phyloP scores from a whole-genome alignment of 2,888 invertebrate species.

The Hecatera dysodea region DNA sequence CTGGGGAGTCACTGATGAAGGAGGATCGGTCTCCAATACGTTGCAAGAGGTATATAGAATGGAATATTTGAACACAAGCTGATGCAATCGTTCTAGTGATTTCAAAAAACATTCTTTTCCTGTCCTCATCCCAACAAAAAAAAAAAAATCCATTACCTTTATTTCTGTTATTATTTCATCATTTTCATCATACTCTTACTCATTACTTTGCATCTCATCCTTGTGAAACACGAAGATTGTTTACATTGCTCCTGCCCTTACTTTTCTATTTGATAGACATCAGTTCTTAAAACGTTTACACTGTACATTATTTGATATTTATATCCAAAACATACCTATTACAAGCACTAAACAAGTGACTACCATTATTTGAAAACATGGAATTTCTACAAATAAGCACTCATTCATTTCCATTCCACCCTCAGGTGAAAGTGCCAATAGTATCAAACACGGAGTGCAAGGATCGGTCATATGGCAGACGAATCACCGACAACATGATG shows the following conservation, averaged over 20 bases:
- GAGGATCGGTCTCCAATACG: slow-evolving; percentile 92
- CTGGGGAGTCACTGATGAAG: slow-evolving; percentile 94
- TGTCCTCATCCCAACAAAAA: no score
- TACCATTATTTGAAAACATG: no score
- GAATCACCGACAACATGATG: slow-evolving; percentile 95
- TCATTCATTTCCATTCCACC: slow-evolving; percentile 13
- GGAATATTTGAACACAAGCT: neutral
- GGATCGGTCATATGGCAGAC: slow-evolving; percentile 92
- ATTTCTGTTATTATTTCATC: neutral
- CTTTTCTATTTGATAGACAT: no score
- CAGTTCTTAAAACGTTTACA: neutral
- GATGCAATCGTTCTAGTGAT: neutral
- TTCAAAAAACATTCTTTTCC: no score
- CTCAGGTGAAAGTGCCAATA: slow-evolving; percentile 86
- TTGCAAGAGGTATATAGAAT: slow-evolving; percentile 92
- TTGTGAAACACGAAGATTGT: no score
- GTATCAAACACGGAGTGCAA: slow-evolving; percentile 91
- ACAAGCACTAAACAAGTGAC: no score
- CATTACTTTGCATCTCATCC: no score
- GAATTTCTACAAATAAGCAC: neutral
- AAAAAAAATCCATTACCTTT: no score
- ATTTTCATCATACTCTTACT: neutral
- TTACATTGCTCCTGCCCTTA: no score
- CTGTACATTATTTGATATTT: neutral
- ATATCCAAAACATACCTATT: no score